Percentiles rank a stretch among this genome's conserved stretches.
phyloP scores from a whole-genome alignment of 2,113 vertebrate genomes.

The Elanoides forficatus region DNA sequence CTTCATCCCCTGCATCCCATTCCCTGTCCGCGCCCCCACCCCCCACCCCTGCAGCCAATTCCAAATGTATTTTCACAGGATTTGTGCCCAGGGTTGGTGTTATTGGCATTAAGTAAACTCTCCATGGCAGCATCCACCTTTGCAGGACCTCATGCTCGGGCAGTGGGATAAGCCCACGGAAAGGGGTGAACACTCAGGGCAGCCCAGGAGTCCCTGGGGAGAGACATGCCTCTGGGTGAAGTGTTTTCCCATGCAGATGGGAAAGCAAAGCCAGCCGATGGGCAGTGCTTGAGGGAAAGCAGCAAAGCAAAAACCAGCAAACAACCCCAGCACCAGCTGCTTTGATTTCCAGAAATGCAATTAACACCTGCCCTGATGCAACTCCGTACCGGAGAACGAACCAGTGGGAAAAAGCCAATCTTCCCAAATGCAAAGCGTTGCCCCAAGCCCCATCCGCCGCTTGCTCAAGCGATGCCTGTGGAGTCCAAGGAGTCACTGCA shows the following conservation, averaged over 20 bases:
- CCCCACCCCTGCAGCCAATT: neutral
- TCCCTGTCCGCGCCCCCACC: too few species aligned
- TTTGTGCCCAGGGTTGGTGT: neutral
- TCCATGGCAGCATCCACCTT: neutral
- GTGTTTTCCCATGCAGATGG: neutral
- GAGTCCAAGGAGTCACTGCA: neutral
- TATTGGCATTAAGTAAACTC: neutral
- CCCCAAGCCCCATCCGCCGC: neutral
- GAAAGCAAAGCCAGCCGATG: neutral
- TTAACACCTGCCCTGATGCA: neutral
- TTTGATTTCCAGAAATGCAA: slow-evolving; percentile 37
- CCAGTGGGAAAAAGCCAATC: neutral
- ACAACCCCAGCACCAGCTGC: neutral
- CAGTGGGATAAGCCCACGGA: neutral
- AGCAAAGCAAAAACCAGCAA: neutral
- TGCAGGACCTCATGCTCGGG: neutral
- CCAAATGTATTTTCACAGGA: neutral
- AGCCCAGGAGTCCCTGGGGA: neutral
- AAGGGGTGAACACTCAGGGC: rapidly evolving
- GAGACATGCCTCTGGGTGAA: neutral
- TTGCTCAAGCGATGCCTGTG: neutral
- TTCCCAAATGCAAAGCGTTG: neutral
- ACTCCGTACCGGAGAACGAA: neutral
- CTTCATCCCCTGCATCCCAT: neutral
- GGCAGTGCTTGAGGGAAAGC: neutral